Evolutionary conservation across 2,888 invertebrate genomes (phyloP).

Genomic region (Lamellibrachia columna): DNA sequence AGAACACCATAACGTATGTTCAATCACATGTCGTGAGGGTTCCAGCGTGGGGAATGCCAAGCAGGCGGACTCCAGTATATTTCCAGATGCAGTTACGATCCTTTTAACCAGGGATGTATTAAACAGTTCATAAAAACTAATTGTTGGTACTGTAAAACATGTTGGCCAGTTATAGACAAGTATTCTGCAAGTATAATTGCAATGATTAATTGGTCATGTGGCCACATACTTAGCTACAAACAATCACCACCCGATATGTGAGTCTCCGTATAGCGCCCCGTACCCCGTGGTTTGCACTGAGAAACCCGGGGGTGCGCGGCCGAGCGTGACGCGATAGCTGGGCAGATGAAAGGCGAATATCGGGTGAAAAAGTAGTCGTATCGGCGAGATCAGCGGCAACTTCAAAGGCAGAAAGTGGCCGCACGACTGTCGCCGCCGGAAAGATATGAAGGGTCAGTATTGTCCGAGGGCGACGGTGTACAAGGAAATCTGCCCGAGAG

Average conservation of each 20-base stretch:
- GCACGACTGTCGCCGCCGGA: background rate
- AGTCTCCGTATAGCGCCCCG: background rate
- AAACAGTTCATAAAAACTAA: too few species aligned
- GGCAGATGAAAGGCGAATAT: background rate
- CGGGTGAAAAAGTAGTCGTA: background rate
- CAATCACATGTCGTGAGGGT: background rate
- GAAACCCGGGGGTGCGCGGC: background rate
- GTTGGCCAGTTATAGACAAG: too few species aligned
- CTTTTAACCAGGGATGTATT: too few species aligned
- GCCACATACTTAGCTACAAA: too few species aligned
- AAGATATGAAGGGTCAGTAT: background rate
- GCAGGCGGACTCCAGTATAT: too few species aligned
- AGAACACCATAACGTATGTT: too few species aligned
- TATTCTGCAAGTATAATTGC: too few species aligned
- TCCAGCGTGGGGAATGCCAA: too few species aligned
- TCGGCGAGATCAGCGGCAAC: background rate
- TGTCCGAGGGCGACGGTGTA: background rate
- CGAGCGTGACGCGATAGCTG: background rate
- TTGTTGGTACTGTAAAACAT: too few species aligned
- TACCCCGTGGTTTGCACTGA: background rate
- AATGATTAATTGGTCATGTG: background rate
- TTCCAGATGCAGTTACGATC: too few species aligned
- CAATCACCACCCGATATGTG: background rate
- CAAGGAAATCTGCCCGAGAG: background rate
- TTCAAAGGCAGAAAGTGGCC: background rate